These are phyloP conservation scores for Mormyrops boulengeri DNA, from an alignment of 2,797 vertebrate species.

Conservation along the genomic window DNA sequence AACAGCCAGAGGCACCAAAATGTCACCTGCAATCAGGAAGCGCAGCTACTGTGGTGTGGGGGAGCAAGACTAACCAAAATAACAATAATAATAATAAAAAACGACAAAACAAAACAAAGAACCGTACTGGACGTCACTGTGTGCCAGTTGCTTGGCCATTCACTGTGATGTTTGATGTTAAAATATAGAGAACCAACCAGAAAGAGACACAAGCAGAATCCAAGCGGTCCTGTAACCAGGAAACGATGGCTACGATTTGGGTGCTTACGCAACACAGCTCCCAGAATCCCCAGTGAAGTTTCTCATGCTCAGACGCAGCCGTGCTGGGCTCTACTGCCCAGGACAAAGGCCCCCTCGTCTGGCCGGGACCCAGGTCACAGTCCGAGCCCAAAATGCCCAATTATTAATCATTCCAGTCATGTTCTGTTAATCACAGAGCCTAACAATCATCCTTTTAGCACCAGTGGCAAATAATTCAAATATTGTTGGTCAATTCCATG, in stretches of 20 bases:
- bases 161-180: not conserved
- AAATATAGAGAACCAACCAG: not conserved
- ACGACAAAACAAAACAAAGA: not conserved
- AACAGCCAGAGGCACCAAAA: not conserved
- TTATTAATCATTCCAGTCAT: slow-evolving; percentile 35
- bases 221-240: not conserved
- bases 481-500: not conserved
- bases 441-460: slow-evolving; percentile 31
- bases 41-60: not conserved
- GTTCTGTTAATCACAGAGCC: slow-evolving; percentile 22
- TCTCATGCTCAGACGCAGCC: slow-evolving; percentile 19
- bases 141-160: not conserved
- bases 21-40: not conserved
- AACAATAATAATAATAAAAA: not conserved
- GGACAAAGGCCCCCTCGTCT: slow-evolving; percentile 25
- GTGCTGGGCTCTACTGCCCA: not conserved
- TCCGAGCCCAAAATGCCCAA: slow-evolving; percentile 25
- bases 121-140: not conserved
- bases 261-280: not conserved
- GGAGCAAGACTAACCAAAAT: not conserved
- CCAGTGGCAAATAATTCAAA: slow-evolving; percentile 15
- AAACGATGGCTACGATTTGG: not conserved
- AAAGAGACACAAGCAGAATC: not conserved
- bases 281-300: not conserved
- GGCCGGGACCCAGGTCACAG: slow-evolving; percentile 28